Evolutionary conservation across 1,140 invertebrate species (phyloP).

Genomic region (Magallana gigas): DNA sequence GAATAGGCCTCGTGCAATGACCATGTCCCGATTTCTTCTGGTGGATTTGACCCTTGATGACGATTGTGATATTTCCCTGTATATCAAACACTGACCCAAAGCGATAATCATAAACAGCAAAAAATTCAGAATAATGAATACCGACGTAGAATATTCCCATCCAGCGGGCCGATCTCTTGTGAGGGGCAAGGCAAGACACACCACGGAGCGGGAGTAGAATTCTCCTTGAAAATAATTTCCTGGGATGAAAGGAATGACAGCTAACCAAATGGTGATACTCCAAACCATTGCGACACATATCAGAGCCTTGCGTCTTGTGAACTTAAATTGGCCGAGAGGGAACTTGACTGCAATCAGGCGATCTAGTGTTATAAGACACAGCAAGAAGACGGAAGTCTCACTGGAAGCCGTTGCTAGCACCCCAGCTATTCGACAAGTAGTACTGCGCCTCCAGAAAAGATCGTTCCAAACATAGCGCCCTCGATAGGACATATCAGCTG

Average conservation of each 20-base stretch:
- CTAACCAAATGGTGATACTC: conserved; percentile 53
- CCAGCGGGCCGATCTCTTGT: conserved; percentile 51
- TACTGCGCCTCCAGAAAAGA: conserved; percentile 62
- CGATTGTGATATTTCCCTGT: conserved; percentile 40
- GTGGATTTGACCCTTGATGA: conserved; percentile 74
- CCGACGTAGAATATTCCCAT: conserved; percentile 57
- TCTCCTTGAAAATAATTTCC: conserved; percentile 43
- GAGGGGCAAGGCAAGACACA: conserved; percentile 64
- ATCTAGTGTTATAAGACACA: conserved; percentile 72
- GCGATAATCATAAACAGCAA: conserved; percentile 61
- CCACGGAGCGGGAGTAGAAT: conserved; percentile 62
- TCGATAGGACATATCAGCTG: conserved; percentile 65
- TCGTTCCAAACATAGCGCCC: conserved; percentile 68
- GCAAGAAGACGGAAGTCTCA: conserved; percentile 64
- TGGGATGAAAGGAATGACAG: conserved; percentile 56
- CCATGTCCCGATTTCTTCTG: conserved; percentile 77
- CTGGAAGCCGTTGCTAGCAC: conserved; percentile 66
- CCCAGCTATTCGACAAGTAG: conserved; percentile 67
- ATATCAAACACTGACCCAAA: conserved; percentile 58
- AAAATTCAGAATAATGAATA: conserved; percentile 63
- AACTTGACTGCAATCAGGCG: conserved; percentile 67
- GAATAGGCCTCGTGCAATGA: conserved; percentile 60
- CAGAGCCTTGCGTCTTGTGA: conserved; percentile 42
- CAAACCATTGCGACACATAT: conserved; percentile 50
- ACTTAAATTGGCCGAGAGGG: conserved; percentile 62